Conservation (phyloP, 2,888 invertebrate species). For the Dorcus hopei region DNA sequence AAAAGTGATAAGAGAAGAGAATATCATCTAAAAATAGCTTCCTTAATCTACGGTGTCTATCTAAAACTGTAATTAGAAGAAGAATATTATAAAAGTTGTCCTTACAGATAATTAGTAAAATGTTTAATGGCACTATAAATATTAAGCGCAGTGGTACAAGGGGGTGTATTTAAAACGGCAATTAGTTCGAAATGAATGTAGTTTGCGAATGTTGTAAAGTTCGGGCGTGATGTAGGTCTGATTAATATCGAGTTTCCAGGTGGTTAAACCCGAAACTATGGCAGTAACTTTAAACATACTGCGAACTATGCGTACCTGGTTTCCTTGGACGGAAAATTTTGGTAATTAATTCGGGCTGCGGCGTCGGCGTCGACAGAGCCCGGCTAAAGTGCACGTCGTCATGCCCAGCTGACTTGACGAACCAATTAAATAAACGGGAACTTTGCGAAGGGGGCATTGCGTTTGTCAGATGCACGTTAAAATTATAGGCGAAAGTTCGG, state of each 20-base stretch:
- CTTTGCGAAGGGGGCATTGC: conserved; percentile 18
- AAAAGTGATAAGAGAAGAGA: no score
- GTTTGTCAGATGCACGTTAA: conserved; percentile 19
- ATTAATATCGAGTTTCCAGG: conserved; percentile 38
- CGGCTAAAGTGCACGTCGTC: conserved; percentile 25
- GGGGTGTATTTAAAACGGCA: conserved; percentile 1
- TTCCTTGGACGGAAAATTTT: conserved; percentile 20
- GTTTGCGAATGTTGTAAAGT: conserved; percentile 7
- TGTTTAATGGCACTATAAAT: not conserved
- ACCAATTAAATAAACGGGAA: conserved; percentile 28
- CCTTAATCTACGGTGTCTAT: no score
- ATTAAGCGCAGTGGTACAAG: not conserved
- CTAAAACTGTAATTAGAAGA: no score
- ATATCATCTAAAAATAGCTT: no score
- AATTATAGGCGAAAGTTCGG: conserved; percentile 18
- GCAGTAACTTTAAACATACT: conserved; percentile 36
- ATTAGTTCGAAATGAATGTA: conserved; percentile 10
- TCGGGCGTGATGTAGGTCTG: conserved; percentile 35
- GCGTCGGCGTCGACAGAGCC: conserved; percentile 3
- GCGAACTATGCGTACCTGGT: conserved; percentile 36
- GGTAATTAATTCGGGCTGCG: conserved; percentile 24
- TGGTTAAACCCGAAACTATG: conserved; percentile 39
- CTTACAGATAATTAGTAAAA: not conserved
- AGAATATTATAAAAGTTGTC: no score
- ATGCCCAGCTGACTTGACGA: conserved; percentile 25